Percentiles rank a stretch among this genome's conserved stretches.
These are phyloP conservation scores for Hystrix brachyura DNA, from an alignment of 2,113 vertebrate genomes.

Conservation along the genomic window DNA sequence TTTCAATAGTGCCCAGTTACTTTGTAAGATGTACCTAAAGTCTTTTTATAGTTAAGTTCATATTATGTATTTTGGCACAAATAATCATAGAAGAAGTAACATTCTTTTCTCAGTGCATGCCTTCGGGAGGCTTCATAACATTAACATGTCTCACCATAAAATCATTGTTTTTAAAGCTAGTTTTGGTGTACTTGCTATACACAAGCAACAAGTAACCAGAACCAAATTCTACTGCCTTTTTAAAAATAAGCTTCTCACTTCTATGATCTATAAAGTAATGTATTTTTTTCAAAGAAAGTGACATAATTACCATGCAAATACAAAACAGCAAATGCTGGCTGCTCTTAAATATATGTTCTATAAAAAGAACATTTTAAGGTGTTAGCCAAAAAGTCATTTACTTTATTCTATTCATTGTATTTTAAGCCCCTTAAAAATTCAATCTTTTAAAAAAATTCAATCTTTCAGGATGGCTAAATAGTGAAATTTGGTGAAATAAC, in stretches of 20 bases:
- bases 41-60: conserved; percentile 19
- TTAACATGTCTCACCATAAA: neutral
- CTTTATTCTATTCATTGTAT: conserved; percentile 8
- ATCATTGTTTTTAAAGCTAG: neutral
- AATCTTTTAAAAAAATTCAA: neutral
- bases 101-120: neutral
- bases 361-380: neutral
- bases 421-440: neutral
- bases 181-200: neutral
- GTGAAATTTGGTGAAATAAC: neutral
- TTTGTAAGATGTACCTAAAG: neutral
- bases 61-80: neutral
- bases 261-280: neutral
- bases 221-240: neutral
- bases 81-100: neutral
- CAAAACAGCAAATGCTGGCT: conserved; percentile 11
- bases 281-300: neutral
- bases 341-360: neutral
- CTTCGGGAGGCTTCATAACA: neutral
- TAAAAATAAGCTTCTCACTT: conserved; percentile 21
- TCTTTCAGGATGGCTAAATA: conserved; percentile 8
- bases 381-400: neutral
- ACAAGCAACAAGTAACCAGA: neutral
- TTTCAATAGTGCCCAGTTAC: neutral
- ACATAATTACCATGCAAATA: conserved; percentile 3